phyloP scores from a whole-genome alignment of 1,140 invertebrate species.

The Conopomorpha cramerella region DNA sequence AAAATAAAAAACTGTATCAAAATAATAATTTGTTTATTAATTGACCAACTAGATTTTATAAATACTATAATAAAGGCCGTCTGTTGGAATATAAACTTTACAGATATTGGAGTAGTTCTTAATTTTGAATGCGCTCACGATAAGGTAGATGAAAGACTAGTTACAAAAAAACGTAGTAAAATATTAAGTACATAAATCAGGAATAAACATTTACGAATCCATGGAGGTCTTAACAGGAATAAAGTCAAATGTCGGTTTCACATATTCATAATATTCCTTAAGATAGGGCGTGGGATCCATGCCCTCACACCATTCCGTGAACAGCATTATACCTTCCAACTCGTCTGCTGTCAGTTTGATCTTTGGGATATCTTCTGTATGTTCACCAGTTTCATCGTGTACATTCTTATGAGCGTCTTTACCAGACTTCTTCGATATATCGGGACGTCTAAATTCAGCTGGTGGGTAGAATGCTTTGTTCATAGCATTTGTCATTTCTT shows the following conservation, averaged over 20 bases:
- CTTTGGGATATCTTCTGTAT: neutral
- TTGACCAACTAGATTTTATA: too few species aligned
- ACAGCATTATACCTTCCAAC: neutral
- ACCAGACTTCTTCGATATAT: neutral
- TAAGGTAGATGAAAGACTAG: too few species aligned
- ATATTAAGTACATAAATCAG: neutral
- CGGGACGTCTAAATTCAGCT: neutral
- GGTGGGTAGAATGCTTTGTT: neutral
- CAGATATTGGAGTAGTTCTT: too few species aligned
- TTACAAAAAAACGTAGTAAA: neutral
- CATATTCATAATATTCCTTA: neutral
- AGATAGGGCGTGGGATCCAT: neutral
- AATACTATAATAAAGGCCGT: too few species aligned
- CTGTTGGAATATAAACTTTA: too few species aligned
- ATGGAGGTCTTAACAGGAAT: slow-evolving; percentile 8
- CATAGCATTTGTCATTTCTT: neutral
- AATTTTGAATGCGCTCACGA: too few species aligned
- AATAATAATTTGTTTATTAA: too few species aligned
- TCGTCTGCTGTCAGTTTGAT: neutral
- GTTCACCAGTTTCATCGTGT: neutral
- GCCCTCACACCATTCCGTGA: neutral
- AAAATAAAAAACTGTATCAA: too few species aligned
- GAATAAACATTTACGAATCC: slow-evolving; percentile 6
- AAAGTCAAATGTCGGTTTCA: too few species aligned
- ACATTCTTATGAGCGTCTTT: neutral